phyloP scores from a whole-genome alignment of 2,888 invertebrate species.

The Mythimna pallens region DNA sequence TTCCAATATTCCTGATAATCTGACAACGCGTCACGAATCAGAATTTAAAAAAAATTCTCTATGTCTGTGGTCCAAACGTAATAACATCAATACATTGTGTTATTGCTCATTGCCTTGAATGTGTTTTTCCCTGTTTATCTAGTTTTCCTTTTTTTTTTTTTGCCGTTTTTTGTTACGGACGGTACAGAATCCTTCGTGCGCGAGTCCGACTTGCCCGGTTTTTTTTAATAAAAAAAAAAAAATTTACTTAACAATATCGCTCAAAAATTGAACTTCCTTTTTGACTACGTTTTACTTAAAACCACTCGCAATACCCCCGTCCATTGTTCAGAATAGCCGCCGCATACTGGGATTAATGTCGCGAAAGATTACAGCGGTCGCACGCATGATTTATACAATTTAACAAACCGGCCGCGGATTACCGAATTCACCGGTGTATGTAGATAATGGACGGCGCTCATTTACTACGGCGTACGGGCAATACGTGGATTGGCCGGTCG shows the following conservation, averaged over 20 bases:
- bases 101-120: neutral
- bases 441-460: constrained; percentile 54
- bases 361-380: constrained; percentile 77
- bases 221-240: too few relatives aligned
- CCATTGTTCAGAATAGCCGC: constrained; percentile 62
- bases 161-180: too few relatives aligned
- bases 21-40: too few relatives aligned
- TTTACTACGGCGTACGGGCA: constrained; percentile 31
- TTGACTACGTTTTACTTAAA: neutral
- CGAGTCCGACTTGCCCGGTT: too few relatives aligned
- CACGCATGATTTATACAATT: constrained; percentile 81
- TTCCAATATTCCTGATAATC: too few relatives aligned
- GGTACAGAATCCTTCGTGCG: too few relatives aligned
- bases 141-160: too few relatives aligned
- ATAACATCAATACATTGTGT: constrained; percentile 1
- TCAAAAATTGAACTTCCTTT: neutral
- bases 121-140: too few relatives aligned
- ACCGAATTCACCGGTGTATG: constrained; percentile 56
- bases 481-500: constrained; percentile 46
- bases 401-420: constrained; percentile 67
- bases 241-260: too few relatives aligned
- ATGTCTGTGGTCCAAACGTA: neutral
- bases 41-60: neutral
- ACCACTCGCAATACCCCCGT: constrained; percentile 14
- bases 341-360: constrained; percentile 77